phyloP scores from a whole-genome alignment of 1,140 invertebrate species.

The Saccostrea glomerata region DNA sequence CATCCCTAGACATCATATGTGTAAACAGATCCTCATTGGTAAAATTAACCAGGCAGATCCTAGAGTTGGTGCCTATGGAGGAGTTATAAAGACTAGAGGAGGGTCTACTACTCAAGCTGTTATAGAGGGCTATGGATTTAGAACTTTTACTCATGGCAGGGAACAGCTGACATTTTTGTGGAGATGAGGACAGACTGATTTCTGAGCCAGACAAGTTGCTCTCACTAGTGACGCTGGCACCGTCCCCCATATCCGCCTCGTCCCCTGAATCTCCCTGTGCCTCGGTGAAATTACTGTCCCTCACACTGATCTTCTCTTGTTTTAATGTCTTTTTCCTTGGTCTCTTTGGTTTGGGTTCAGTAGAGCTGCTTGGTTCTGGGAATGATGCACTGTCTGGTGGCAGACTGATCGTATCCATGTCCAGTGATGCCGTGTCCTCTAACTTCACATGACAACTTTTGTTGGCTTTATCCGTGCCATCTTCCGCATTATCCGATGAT shows the following conservation, averaged over 20 bases:
- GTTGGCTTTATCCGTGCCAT: not conserved
- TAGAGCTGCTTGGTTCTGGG: not conserved
- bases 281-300: slow-evolving; percentile 40
- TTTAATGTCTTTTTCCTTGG: not conserved
- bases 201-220: slow-evolving; percentile 57
- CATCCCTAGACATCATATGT: slow-evolving; percentile 69
- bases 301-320: slow-evolving; percentile 10
- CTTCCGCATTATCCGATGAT: not conserved
- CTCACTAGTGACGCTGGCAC: slow-evolving; percentile 56
- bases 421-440: not conserved
- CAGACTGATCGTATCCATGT: not conserved
- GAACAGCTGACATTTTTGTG: slow-evolving; percentile 54
- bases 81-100: not conserved
- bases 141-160: slow-evolving; percentile 34
- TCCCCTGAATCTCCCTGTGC: slow-evolving; percentile 21
- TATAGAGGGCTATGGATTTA: slow-evolving; percentile 25
- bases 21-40: slow-evolving; percentile 64
- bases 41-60: slow-evolving; percentile 66
- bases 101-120: slow-evolving; percentile 24
- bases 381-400: not conserved
- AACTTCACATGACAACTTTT: not conserved
- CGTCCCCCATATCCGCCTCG: slow-evolving; percentile 44
- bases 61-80: slow-evolving; percentile 47
- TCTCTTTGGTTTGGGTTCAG: slow-evolving; percentile 14
- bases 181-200: slow-evolving; percentile 46